Conservation (phyloP, 2,113 vertebrate species). For the Gadus chalcogrammus region DNA sequence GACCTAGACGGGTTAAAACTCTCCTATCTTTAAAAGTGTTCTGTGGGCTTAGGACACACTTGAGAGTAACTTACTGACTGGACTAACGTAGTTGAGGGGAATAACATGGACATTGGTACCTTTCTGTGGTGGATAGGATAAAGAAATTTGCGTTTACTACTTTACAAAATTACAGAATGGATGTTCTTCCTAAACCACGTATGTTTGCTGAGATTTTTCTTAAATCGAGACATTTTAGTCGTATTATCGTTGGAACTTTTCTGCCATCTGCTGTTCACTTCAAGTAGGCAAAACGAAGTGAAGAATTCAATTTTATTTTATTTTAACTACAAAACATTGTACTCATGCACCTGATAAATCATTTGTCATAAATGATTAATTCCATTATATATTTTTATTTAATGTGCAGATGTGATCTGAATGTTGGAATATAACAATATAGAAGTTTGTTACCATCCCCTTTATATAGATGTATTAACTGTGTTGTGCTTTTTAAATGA, state of each 20-base stretch:
- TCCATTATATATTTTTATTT: constrained; percentile 7
- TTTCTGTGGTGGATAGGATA: too few relatives aligned
- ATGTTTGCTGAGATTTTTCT: neutral
- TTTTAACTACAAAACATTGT: neutral
- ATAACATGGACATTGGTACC: too few relatives aligned
- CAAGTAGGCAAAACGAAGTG: constrained; percentile 7
- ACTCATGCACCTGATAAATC: constrained; percentile 33
- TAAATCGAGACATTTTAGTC: neutral
- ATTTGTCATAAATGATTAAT: neutral
- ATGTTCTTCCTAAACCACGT: neutral
- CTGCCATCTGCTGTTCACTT: constrained; percentile 62
- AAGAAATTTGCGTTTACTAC: neutral
- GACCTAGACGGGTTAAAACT: constrained; percentile 38
- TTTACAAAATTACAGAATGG: too few relatives aligned
- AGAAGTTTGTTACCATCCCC: too few relatives aligned
- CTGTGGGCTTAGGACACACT: constrained; percentile 65
- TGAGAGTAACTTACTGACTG: constrained; percentile 48
- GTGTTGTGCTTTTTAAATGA: too few relatives aligned
- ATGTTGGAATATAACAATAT: constrained; percentile 13
- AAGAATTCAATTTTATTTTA: neutral
- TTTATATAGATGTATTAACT: too few relatives aligned
- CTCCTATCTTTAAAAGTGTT: neutral
- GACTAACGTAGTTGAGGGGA: too few relatives aligned
- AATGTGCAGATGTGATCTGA: constrained; percentile 30
- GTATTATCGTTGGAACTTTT: constrained; percentile 37